Conservation (phyloP, 64 coral and sea anemone species). For the Astreopora myriophthalma region DNA sequence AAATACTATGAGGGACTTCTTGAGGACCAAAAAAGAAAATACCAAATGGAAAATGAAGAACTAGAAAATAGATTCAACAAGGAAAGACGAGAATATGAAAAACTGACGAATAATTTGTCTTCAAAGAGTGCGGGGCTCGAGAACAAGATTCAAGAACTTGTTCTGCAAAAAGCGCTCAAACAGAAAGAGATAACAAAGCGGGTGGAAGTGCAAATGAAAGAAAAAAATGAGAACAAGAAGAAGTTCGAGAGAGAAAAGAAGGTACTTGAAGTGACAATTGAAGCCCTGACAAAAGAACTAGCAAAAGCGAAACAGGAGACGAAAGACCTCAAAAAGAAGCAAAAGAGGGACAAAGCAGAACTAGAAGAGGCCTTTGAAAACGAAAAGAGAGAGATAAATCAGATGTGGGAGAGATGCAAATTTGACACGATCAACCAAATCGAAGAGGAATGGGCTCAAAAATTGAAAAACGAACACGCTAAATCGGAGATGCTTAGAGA, state of each 20-base stretch:
- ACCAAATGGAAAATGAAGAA: constrained; percentile 52
- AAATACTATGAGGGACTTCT: constrained; percentile 47
- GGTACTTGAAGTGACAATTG: constrained; percentile 42
- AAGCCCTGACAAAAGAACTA: constrained; percentile 66
- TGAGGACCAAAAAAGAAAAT: constrained; percentile 17
- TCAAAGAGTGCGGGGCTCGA: constrained; percentile 41
- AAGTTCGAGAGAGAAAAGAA: constrained; percentile 68
- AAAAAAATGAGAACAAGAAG: constrained; percentile 24
- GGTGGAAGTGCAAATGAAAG: constrained; percentile 18
- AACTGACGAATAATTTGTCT: constrained; percentile 39
- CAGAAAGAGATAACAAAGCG: constrained; percentile 59
- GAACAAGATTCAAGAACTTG: constrained; percentile 63
- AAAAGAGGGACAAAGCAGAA: constrained; percentile 67
- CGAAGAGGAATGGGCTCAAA: constrained; percentile 79
- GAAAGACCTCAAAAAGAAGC: constrained; percentile 64
- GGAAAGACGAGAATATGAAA: constrained; percentile 43
- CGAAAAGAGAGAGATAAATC: constrained; percentile 72
- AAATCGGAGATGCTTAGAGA: constrained; percentile 57
- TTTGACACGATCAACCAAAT: constrained; percentile 71
- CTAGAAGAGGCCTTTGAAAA: constrained; percentile 70
- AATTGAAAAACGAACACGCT: constrained; percentile 43
- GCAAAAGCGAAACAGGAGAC: constrained; percentile 64
- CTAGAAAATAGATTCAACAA: constrained; percentile 33
- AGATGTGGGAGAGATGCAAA: constrained; percentile 64
- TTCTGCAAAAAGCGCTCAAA: constrained; percentile 31